These are phyloP conservation scores for Pao palembangensis DNA, from an alignment of 2,113 vertebrate species.

Conservation along the genomic window DNA sequence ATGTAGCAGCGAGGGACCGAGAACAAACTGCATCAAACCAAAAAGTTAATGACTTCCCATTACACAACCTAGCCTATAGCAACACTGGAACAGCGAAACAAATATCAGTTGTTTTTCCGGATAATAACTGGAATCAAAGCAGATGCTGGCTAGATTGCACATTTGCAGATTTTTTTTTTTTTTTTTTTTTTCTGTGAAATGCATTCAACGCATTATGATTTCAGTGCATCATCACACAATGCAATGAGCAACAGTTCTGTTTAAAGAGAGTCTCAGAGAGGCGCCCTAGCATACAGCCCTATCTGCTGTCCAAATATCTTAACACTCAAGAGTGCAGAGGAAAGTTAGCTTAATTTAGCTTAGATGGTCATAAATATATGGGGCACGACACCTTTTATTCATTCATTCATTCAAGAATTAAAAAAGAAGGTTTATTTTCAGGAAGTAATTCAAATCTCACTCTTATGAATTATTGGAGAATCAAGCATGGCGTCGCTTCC, in stretches of 20 bases:
- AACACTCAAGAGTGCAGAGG: neutral
- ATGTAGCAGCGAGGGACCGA: slow-evolving; percentile 69
- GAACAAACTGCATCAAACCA: slow-evolving; percentile 68
- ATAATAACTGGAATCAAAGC: slow-evolving; percentile 42
- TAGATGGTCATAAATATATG: neutral
- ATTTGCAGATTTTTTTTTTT: slow-evolving; percentile 22
- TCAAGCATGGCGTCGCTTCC: too few species aligned
- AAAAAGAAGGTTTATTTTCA: too few species aligned
- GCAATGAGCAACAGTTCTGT: neutral
- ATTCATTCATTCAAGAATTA: too few species aligned
- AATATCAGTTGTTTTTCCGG: slow-evolving; percentile 39
- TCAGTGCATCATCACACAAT: neutral
- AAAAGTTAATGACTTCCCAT: slow-evolving; percentile 67
- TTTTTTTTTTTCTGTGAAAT: slow-evolving; percentile 10
- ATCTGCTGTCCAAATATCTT: neutral
- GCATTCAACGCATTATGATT: neutral
- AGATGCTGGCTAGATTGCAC: slow-evolving; percentile 24
- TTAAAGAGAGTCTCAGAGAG: too few species aligned
- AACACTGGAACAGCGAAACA: slow-evolving; percentile 38
- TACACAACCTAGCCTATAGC: slow-evolving; percentile 63
- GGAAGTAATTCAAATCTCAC: too few species aligned
- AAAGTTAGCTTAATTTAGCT: neutral
- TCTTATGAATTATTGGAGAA: too few species aligned
- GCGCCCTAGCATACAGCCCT: too few species aligned
- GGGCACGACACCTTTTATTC: too few species aligned